Evolutionary conservation across 2,797 vertebrate genomes (phyloP), one percentile per base, ranked within the genome.

Genomic region (Gallinago nigripennis): DNA sequence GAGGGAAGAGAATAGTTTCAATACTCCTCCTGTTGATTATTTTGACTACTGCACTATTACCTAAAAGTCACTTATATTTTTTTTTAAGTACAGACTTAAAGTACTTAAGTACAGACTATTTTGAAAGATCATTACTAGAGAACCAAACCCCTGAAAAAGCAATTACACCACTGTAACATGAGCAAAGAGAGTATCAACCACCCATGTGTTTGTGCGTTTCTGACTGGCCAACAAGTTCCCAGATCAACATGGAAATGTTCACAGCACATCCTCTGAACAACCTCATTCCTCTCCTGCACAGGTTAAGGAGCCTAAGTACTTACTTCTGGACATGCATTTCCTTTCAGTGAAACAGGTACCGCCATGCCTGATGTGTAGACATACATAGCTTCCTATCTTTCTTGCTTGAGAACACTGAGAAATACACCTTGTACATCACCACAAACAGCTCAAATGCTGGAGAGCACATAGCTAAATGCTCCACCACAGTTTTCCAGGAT

Each of bases 361-460:
- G 18, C 24, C 41, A 56, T 25, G 8, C 6, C 56, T 43, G 8
- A 27, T 0, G 1, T 3, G 10, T 9, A 28, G 33, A 39, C 15
- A 30, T 11, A n/a, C 23, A 6, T 1, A 57, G 31, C 12, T 46
- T 35, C 28, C 35, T 30, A 11, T 27, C 8, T 20, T 82, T n/a
- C 23, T 14, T 54, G 16, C 54, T 72, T 43, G 31, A 46, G 21
- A 48, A 28, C 37, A 58, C 33, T 0, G 0, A 58, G 41, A 28
- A 31, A 11, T 6, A 23, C 6, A 31, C 20, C 20, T 72, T 18
- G 8, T 8, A 3, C 6, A 20, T 24, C 11, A 39, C 46, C 46
- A 70, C 8, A 50, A 77, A 12, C 3, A 33, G 28, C 4, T 70
- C 21, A 39, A 35, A 57, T 1, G 0, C 12, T 16, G 2, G 17